These are phyloP conservation scores for Drosophila setifemur DNA, from an alignment of 1,140 invertebrate species.

Conservation along the genomic window DNA sequence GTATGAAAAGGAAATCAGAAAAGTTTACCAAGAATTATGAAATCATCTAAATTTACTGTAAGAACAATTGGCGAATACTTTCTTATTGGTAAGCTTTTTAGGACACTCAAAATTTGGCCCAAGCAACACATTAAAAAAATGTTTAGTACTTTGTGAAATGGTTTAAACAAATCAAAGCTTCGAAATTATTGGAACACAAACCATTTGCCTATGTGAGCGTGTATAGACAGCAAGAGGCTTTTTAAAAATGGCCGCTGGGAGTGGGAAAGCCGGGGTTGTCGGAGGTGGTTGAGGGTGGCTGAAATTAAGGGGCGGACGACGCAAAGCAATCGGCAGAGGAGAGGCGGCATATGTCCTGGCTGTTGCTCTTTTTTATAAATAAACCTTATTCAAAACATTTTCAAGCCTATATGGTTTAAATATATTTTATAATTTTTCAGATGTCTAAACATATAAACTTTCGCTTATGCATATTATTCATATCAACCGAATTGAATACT, in stretches of 20 bases:
- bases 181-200: constrained; percentile 1
- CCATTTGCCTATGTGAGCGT: constrained; percentile 14
- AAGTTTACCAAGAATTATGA: constrained; percentile 64
- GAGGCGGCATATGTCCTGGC: background rate
- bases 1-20: constrained; percentile 18
- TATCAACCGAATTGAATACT: background rate
- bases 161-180: constrained; percentile 18
- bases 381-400: background rate
- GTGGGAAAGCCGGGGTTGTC: constrained; percentile 10
- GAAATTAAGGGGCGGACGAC: background rate
- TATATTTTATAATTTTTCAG: too few species aligned
- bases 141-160: constrained; percentile 5
- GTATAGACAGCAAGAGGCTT: constrained; percentile 25
- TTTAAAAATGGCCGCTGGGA: constrained; percentile 63
- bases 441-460: too few species aligned
- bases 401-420: too few species aligned
- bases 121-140: constrained; percentile 3
- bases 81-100: constrained; percentile 55
- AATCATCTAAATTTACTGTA: constrained; percentile 19
- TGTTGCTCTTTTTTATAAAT: constrained; percentile 47
- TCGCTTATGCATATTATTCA: too few species aligned
- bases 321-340: background rate
- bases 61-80: constrained; percentile 46
- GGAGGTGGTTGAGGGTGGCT: constrained; percentile 6
- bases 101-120: constrained; percentile 17